Evolutionary conservation across 2,797 vertebrate genomes (phyloP).

Genomic region (Melanotaenia parkinsoni): DNA sequence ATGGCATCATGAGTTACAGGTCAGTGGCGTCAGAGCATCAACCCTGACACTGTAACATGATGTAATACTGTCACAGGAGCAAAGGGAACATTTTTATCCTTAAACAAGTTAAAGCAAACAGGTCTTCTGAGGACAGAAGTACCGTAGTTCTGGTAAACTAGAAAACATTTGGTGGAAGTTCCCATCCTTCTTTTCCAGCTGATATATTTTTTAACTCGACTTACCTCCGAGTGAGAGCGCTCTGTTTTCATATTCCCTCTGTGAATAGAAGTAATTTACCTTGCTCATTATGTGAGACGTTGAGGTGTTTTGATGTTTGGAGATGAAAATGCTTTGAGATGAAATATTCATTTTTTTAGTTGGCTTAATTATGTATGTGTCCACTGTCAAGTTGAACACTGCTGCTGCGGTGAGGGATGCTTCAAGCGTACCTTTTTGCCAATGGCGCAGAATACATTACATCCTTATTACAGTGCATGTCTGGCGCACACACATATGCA

Average conservation of each 20-base stretch:
- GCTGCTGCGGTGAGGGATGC: conserved; percentile 74
- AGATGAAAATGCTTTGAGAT: conserved; percentile 76
- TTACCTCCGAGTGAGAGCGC: conserved; percentile 45
- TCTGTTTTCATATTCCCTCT: conserved; percentile 64
- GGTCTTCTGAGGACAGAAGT: conserved; percentile 15
- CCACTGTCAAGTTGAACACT: conserved; percentile 76
- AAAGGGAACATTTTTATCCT: conserved; percentile 7
- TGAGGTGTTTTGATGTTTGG: conserved; percentile 81
- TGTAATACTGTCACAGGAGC: conserved; percentile 49
- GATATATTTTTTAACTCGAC: conserved; percentile 41
- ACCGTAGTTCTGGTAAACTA: conserved; percentile 10
- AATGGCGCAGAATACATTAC: conserved; percentile 78
- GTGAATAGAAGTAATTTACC: conserved; percentile 67
- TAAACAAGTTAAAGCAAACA: conserved; percentile 18
- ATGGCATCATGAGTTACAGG: conserved; percentile 60
- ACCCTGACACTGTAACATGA: conserved; percentile 51
- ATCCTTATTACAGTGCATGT: conserved; percentile 67
- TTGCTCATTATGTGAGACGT: conserved; percentile 74
- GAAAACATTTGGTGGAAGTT: conserved; percentile 13
- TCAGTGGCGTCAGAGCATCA: conserved; percentile 53
- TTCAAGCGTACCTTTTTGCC: conserved; percentile 76
- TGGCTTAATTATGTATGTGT: conserved; percentile 80
- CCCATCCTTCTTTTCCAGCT: background rate
- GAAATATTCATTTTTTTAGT: conserved; percentile 77
- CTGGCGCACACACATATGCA: conserved; percentile 65